Conservation (phyloP, 1,140 invertebrate species). For the Caerostris darwini region DNA sequence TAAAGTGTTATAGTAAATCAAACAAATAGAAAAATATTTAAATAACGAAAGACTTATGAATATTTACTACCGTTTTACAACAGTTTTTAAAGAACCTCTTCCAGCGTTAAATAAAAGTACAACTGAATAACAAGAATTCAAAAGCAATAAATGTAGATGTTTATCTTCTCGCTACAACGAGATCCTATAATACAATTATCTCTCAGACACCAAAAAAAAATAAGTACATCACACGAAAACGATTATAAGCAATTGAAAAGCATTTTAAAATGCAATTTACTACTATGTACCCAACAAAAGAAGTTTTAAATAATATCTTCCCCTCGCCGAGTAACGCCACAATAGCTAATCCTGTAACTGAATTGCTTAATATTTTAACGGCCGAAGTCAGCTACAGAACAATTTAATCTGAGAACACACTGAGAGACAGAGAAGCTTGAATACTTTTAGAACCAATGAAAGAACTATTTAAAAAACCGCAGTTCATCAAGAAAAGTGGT, state of each 20-base stretch:
- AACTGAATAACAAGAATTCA: no score
- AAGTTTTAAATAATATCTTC: not conserved
- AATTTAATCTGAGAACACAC: not conserved
- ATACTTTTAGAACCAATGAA: not conserved
- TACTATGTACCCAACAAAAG: not conserved
- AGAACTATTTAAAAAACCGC: conserved; percentile 21
- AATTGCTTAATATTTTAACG: conserved; percentile 23
- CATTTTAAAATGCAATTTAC: not conserved
- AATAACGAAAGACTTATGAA: no score
- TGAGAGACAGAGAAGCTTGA: not conserved
- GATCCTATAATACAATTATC: no score
- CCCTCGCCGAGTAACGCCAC: not conserved
- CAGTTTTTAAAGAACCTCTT: not conserved
- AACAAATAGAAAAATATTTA: no score
- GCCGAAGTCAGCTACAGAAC: not conserved
- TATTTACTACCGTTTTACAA: not conserved
- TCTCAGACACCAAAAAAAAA: not conserved
- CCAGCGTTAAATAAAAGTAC: no score
- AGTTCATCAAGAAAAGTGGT: conserved; percentile 18
- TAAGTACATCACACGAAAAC: not conserved
- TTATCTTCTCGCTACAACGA: no score
- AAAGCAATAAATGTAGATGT: no score
- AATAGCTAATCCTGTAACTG: not conserved
- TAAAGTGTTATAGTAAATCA: no score
- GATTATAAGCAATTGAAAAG: not conserved